Base-by-base conservation (phyloP, 2,888 invertebrate species). In the Hydriomena furcata region DNA sequence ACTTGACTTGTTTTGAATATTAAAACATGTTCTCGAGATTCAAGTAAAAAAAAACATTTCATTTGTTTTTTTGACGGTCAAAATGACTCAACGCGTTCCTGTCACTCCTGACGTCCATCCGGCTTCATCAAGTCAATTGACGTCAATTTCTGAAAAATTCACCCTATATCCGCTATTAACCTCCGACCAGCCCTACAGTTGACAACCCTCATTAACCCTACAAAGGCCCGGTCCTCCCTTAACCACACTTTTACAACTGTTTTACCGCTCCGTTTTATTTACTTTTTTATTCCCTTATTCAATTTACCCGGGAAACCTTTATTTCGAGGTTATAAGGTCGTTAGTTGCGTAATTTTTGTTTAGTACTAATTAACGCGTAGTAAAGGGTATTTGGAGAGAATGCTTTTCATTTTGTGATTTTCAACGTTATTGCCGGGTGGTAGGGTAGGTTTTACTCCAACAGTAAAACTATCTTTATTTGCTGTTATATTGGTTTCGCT, bases 281-380 rank as follows among this genome's bases (percentile, higher is more conserved):
- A 60, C 58, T 59, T 60, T 66, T 66, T 66, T 64, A 66, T 62
- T 60, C 58, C 58, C 60, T 58, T 60, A 64, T 66, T 66, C 66
- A 64, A 64, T 64, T 66, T 56, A 50, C 52, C 42, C 37, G 53
- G 42, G 38, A 50, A 51, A 54, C 55, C 58, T 56, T 59, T 63
- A 60, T 53, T 47, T 40, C 54, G 12, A 53, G 45, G 60, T 51
- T 56, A 55, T 63, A 63, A 59, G 59, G 59, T 54, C 56, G 55
- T 59, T 60, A 59, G 58, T 60, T 58, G 34, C 28, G 56, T 61
- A 45, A 60, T 53, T 58, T 54, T 57, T 55, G 60, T 57, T 60
- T 62, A 58, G 53, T 53, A 55, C 55, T 62, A 62, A 62, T 62
- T 60, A 58, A 62, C 60, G 56, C 52, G 44, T 50, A 50, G 47